These are phyloP conservation scores for Nebria salina DNA, from an alignment of 2,888 invertebrate genomes.

Conservation along the genomic window DNA sequence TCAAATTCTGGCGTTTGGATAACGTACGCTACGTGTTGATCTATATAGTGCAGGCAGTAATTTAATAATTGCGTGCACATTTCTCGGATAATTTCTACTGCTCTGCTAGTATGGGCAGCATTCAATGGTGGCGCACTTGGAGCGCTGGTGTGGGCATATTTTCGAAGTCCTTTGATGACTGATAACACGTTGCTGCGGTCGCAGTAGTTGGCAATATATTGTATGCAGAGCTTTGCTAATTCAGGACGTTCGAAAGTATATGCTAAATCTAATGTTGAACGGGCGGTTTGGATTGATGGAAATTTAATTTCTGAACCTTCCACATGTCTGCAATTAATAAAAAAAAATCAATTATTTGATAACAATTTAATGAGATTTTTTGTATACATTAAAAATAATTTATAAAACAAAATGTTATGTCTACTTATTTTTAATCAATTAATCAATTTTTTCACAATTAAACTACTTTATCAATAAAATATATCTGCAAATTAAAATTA, in stretches of 20 bases:
- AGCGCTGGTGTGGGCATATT: conserved; percentile 56
- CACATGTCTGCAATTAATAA: conserved; percentile 19
- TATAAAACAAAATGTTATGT: no score
- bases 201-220: conserved; percentile 72
- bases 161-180: conserved; percentile 68
- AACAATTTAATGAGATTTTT: conserved; percentile 11
- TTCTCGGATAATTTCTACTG: background rate
- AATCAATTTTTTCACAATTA: no score
- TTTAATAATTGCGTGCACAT: conserved; percentile 70
- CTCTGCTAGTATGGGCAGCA: background rate
- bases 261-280: conserved; percentile 77
- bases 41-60: conserved; percentile 73
- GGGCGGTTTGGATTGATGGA: conserved; percentile 63
- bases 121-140: conserved; percentile 42
- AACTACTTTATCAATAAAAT: no score
- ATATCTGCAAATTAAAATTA: no score
- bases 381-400: background rate
- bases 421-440: no score
- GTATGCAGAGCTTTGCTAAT: conserved; percentile 74
- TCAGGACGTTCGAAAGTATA: conserved; percentile 78
- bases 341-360: no score
- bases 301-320: conserved; percentile 24
- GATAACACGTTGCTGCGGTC: conserved; percentile 72
- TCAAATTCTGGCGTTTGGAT: conserved; percentile 68
- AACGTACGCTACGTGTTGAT: conserved; percentile 67